Evolutionary conservation across 2,113 vertebrate species (phyloP), one percentile per base, ranked within the genome.

Genomic region (Aspidoscelis tigris): DNA sequence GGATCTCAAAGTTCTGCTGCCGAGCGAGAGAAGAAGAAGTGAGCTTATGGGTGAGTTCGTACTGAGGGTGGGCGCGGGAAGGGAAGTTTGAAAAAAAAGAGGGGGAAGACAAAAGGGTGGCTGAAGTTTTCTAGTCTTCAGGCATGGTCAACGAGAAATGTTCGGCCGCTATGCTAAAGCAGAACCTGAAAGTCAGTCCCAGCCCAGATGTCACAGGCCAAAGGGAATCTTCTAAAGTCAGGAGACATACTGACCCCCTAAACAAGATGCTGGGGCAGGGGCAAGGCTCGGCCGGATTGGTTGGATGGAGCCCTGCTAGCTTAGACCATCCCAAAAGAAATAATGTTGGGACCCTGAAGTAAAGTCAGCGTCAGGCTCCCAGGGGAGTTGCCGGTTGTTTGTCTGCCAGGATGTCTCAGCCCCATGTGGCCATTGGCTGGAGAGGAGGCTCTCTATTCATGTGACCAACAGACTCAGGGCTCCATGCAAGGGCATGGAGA

Each of bases 1-100:
- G 91, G 95, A 84, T 84, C 73, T 73, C 87, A 79, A 68, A 50
- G 26, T 70, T 68, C 84, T 83, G 80, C 75, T 69, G 87, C 79
- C 86, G 77, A 87, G 83, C 80, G 89, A 88, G 92, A 88, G 64
- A 81, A 81, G 64, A 81, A 81, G 58, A 61, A 18, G 85, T 78
- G 65, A 77, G 74, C 86, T 73, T 79, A 47, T 66, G 70, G 86
- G 79, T 61, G 53, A 16, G 41, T 18, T 26, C 21, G 41, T 47
- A 76, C n/a, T 7, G 69, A 18, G 16, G 7, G 9, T 64, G 65
- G 58, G 58, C 14, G 47, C 11, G 55, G 24, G 47, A 39, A 5
- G 21, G 11, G 2, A 12, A 41, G 39, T 11, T 18, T 12, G n/a
- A 39, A 26, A 44, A 64, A 65, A 66, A 66, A 50, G 47, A 18